Percentiles rank a stretch among this genome's conserved stretches.
These are phyloP conservation scores for Lytechinus pictus DNA, from an alignment of 35 echinoderm and acorn worm species.

Conservation along the genomic window DNA sequence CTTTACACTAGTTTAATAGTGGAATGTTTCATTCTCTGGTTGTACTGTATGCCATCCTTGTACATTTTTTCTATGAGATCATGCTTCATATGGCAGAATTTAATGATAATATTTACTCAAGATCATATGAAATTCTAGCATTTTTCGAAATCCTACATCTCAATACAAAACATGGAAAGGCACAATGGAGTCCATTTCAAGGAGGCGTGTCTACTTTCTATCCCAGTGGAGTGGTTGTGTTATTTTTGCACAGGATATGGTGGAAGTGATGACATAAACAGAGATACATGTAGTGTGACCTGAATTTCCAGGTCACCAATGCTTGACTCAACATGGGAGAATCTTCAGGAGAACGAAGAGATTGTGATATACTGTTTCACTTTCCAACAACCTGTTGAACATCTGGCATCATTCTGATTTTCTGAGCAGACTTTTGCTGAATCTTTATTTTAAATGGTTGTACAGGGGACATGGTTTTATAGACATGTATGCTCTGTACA, in stretches of 20 bases:
- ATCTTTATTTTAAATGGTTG: background rate
- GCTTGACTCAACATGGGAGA: background rate
- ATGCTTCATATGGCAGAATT: no score
- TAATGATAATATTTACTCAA: no score
- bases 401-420: background rate
- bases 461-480: no score
- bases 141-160: no score
- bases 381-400: background rate
- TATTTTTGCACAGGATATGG: conserved; percentile 11
- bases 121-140: no score
- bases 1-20: no score
- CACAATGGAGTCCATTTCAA: background rate
- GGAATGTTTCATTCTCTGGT: no score
- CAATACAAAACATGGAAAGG: background rate
- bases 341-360: background rate
- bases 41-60: no score
- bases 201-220: background rate
- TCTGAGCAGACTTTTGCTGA: background rate
- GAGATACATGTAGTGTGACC: background rate
- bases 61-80: no score
- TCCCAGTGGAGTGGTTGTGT: background rate
- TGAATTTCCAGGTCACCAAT: background rate
- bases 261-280: conserved; percentile 12
- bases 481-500: no score
- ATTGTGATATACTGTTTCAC: background rate